Conservation (phyloP, 2,888 invertebrate genomes). For the Proisotoma minuta region DNA sequence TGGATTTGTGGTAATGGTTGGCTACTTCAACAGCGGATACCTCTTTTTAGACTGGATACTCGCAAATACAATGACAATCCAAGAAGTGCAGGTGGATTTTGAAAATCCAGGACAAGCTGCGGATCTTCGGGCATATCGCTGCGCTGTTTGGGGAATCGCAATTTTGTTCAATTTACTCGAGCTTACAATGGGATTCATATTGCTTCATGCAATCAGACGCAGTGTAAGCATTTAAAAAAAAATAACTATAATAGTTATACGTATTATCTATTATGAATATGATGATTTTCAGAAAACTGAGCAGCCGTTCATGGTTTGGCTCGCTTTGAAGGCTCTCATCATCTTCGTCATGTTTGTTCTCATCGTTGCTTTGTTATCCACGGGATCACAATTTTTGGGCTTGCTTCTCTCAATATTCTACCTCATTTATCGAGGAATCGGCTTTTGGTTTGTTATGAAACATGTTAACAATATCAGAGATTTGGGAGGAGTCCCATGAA, state of each 20-base stretch:
- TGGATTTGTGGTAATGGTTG: conserved; percentile 26
- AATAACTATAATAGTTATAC: neutral
- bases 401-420: conserved; percentile 26
- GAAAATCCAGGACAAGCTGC: conserved; percentile 27
- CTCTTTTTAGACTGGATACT: conserved; percentile 29
- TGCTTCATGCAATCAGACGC: conserved; percentile 26
- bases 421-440: conserved; percentile 28
- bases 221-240: conserved; percentile 19
- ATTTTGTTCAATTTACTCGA: conserved; percentile 30
- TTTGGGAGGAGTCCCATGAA: conserved; percentile 4
- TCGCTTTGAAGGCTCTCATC: conserved; percentile 24
- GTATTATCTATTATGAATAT: neutral
- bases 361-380: conserved; percentile 29
- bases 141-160: conserved; percentile 34
- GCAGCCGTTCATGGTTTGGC: conserved; percentile 26
- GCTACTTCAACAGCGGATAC: conserved; percentile 29
- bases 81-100: conserved; percentile 16
- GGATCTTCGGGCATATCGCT: conserved; percentile 28
- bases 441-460: conserved; percentile 20
- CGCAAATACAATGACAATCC: conserved; percentile 29
- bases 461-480: conserved; percentile 8
- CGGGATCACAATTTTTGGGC: conserved; percentile 25
- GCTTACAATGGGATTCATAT: conserved; percentile 27
- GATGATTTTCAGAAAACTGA: conserved; percentile 21
- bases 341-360: conserved; percentile 27